Evolutionary conservation across 2,113 vertebrate species (phyloP).

Genomic region (Perca schrenkii): DNA sequence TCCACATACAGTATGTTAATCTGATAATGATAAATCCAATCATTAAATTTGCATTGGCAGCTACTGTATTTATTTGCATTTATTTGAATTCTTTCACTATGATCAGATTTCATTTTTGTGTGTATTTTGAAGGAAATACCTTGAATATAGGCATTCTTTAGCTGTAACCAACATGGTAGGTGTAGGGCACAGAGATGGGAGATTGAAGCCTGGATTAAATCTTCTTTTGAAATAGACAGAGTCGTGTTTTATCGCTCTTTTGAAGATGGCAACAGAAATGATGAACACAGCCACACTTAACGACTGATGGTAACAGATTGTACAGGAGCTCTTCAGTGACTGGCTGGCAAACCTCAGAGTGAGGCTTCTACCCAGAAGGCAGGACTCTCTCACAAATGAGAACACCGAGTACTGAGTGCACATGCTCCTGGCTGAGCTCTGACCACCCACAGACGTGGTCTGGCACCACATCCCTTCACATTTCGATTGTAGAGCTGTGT

Average conservation of each 20-base stretch:
- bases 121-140: background rate
- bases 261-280: constrained; percentile 16
- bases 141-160: background rate
- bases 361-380: constrained; percentile 23
- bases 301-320: constrained; percentile 38
- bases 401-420: constrained; percentile 48
- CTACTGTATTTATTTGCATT: constrained; percentile 18
- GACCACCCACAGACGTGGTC: constrained; percentile 39
- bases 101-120: background rate
- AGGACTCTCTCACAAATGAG: constrained; percentile 43
- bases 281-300: constrained; percentile 7
- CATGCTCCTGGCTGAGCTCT: constrained; percentile 34
- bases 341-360: constrained; percentile 44
- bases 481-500: background rate
- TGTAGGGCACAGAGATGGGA: background rate
- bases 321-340: constrained; percentile 22
- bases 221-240: constrained; percentile 13
- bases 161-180: background rate
- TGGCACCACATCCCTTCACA: constrained; percentile 10
- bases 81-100: background rate
- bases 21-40: constrained; percentile 12
- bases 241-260: constrained; percentile 3
- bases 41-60: constrained; percentile 18
- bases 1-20: constrained; percentile 4
- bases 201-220: background rate